Evolutionary conservation across 1,140 invertebrate species (phyloP).

Genomic region (Xylocopa sonorina): DNA sequence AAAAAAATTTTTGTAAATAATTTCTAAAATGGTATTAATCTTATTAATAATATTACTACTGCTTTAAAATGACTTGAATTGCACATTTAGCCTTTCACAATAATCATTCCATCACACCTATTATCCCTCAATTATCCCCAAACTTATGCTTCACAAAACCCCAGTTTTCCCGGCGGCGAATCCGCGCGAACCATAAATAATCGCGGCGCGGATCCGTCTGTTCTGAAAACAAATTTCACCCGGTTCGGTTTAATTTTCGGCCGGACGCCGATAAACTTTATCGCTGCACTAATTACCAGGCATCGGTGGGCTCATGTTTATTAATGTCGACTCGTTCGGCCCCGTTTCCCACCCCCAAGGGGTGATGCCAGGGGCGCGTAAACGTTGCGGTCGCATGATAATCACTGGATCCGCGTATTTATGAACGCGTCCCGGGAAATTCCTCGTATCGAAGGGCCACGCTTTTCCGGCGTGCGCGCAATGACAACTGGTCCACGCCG

Average conservation of each 20-base stretch:
- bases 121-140: not conserved
- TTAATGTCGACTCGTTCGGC: constrained; percentile 35
- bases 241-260: constrained; percentile 55
- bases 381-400: constrained; percentile 47
- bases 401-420: constrained; percentile 38
- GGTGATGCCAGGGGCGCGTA: not conserved
- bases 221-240: constrained; percentile 40
- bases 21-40: too few relatives aligned
- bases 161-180: not conserved
- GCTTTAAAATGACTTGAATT: too few relatives aligned
- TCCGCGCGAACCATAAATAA: not conserved
- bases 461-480: constrained; percentile 23
- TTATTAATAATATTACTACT: too few relatives aligned
- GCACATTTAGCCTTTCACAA: too few relatives aligned
- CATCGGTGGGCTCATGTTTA: constrained; percentile 49
- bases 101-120: too few relatives aligned
- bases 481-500: constrained; percentile 17
- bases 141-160: too few relatives aligned
- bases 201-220: not conserved
- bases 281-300: constrained; percentile 52
- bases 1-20: too few relatives aligned
- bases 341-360: not conserved
- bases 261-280: constrained; percentile 38
- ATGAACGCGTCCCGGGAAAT: constrained; percentile 27
- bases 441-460: constrained; percentile 21